phyloP scores from a whole-genome alignment of 2,797 vertebrate genomes.

The Anniella stebbinsi region DNA sequence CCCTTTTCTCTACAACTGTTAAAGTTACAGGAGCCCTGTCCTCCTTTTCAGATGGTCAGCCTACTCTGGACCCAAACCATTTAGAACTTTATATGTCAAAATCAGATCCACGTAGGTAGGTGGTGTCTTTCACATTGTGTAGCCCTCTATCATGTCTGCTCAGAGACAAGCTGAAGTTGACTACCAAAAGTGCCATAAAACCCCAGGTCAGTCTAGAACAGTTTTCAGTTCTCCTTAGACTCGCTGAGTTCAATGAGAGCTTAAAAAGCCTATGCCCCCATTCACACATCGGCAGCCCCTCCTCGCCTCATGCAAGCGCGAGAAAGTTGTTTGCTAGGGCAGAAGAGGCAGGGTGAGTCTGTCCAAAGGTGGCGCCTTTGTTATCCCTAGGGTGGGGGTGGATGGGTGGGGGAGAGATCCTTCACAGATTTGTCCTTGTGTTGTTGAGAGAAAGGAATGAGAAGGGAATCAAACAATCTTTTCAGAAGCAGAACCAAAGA shows the following conservation, averaged over 20 bases:
- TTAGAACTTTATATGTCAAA: background rate
- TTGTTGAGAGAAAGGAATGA: constrained; percentile 46
- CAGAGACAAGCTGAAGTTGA: constrained; percentile 87
- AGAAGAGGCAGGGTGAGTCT: constrained; percentile 89
- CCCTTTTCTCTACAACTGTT: no score
- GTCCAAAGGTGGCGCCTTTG: constrained; percentile 85
- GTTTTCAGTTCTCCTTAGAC: constrained; percentile 88
- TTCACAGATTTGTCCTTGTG: constrained; percentile 76
- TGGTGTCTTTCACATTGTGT: constrained; percentile 80
- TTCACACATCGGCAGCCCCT: background rate
- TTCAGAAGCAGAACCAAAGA: no score
- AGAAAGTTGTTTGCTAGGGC: constrained; percentile 91
- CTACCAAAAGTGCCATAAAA: constrained; percentile 92
- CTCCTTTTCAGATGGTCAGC: no score
- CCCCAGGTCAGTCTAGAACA: constrained; percentile 88
- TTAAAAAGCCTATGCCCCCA: constrained; percentile 81
- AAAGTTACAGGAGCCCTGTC: no score
- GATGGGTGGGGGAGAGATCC: constrained; percentile 59
- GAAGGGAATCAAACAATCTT: no score
- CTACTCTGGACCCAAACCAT: background rate
- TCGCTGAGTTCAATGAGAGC: constrained; percentile 92
- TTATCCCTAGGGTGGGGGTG: constrained; percentile 77
- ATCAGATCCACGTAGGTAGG: no score
- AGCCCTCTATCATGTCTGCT: constrained; percentile 79
- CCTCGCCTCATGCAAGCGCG: constrained; percentile 85